These are phyloP conservation scores for Gallinago jamesoni DNA, from an alignment of 2,113 vertebrate species.

Conservation along the genomic window DNA sequence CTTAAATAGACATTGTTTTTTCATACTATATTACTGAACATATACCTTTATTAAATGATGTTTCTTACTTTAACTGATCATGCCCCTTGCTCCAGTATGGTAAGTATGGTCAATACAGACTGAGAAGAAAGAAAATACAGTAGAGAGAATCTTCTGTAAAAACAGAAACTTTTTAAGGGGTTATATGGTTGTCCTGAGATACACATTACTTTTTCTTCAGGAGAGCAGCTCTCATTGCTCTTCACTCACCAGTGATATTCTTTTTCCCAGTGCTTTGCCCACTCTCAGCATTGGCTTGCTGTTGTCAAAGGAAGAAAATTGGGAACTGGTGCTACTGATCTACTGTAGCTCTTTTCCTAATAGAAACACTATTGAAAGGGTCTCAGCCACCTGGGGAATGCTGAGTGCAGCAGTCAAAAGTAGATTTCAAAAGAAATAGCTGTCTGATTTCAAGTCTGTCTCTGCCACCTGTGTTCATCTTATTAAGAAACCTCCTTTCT, in stretches of 20 bases:
- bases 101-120: not conserved
- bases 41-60: not conserved
- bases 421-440: slow-evolving; percentile 10
- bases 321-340: not conserved
- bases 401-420: slow-evolving; percentile 26
- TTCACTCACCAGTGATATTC: not conserved
- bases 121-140: not conserved
- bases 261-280: not conserved
- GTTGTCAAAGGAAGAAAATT: not conserved
- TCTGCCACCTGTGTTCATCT: slow-evolving; percentile 16
- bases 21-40: not conserved
- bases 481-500: slow-evolving; percentile 6
- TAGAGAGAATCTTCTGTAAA: not conserved
- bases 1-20: not conserved
- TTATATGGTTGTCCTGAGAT: not conserved
- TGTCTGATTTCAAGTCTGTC: slow-evolving; percentile 14
- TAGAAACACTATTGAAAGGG: slow-evolving; percentile 2
- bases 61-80: not conserved
- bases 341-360: not conserved
- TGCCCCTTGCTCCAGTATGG: not conserved
- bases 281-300: not conserved
- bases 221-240: not conserved
- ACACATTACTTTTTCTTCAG: not conserved
- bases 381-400: slow-evolving; percentile 20
- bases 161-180: not conserved